Conservation (phyloP, 2,888 invertebrate genomes). For the Tetragonisca angustula region DNA sequence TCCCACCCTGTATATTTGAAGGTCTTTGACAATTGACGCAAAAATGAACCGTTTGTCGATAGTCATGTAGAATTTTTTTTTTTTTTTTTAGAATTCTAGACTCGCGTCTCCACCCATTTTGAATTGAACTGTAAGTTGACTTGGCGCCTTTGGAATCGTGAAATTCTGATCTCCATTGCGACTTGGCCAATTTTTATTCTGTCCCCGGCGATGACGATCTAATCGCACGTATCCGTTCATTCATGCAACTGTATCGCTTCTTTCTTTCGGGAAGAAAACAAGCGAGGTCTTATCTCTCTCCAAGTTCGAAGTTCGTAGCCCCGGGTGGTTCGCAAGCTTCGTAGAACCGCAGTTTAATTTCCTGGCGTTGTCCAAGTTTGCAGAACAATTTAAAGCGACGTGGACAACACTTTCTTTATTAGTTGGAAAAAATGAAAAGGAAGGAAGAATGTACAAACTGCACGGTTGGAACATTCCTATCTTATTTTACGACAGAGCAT, state of each 20-base stretch:
- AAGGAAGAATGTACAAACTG: too few relatives aligned
- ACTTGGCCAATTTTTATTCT: neutral
- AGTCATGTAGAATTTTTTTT: neutral
- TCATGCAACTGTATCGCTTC: neutral
- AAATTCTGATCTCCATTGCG: neutral
- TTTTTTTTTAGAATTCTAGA: neutral
- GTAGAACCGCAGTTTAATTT: neutral
- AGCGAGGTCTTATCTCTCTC: neutral
- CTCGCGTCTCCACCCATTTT: neutral
- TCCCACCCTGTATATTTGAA: neutral
- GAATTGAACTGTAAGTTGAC: neutral
- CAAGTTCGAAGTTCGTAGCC: neutral
- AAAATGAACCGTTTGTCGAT: neutral
- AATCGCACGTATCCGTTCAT: neutral
- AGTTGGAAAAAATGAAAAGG: too few relatives aligned
- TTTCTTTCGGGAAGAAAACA: neutral
- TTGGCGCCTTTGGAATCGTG: neutral
- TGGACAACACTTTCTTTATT: neutral
- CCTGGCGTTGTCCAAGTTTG: neutral
- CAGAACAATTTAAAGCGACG: neutral
- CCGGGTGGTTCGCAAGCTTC: neutral
- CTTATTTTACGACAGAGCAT: neutral
- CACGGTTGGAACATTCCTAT: too few relatives aligned
- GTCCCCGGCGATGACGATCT: neutral
- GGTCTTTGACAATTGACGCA: neutral